phyloP scores from a whole-genome alignment of 1,140 invertebrate genomes.

The Aphidius gifuensis region DNA sequence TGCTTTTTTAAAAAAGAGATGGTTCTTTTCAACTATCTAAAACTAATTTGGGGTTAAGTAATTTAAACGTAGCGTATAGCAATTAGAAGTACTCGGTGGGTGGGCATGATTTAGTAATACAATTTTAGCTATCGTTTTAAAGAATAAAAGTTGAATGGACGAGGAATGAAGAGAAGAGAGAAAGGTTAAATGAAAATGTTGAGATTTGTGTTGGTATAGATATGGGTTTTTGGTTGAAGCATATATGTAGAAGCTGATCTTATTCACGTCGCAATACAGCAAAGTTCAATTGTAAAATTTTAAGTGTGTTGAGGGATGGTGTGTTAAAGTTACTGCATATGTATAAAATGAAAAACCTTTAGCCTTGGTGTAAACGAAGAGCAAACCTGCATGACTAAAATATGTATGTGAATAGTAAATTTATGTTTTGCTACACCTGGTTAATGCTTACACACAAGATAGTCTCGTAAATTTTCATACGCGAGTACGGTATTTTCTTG shows the following conservation, averaged over 20 bases:
- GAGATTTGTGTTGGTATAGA: neutral
- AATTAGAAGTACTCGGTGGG: conserved; percentile 47
- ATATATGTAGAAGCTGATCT: too few relatives aligned
- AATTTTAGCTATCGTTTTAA: conserved; percentile 36
- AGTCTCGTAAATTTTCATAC: conserved; percentile 54
- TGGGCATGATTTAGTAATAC: conserved; percentile 49
- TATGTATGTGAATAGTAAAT: conserved; percentile 53
- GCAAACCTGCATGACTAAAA: conserved; percentile 43
- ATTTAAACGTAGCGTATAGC: conserved; percentile 51
- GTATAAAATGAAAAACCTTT: conserved; percentile 14
- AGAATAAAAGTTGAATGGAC: conserved; percentile 40
- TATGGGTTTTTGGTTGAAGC: neutral
- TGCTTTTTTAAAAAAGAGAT: conserved; percentile 15
- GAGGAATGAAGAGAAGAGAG: conserved; percentile 25
- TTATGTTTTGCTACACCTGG: conserved; percentile 56
- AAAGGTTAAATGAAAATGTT: conserved; percentile 19
- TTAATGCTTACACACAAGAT: conserved; percentile 54
- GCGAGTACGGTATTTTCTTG: conserved; percentile 25
- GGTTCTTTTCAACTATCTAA: conserved; percentile 51
- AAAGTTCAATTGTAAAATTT: too few relatives aligned
- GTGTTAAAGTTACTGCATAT: too few relatives aligned
- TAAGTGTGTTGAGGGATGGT: too few relatives aligned
- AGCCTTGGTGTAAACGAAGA: conserved; percentile 22
- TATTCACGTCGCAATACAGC: too few relatives aligned
- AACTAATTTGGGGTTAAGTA: conserved; percentile 52